Conservation (phyloP, 1,140 invertebrate species). For the Saccostrea echinata region DNA sequence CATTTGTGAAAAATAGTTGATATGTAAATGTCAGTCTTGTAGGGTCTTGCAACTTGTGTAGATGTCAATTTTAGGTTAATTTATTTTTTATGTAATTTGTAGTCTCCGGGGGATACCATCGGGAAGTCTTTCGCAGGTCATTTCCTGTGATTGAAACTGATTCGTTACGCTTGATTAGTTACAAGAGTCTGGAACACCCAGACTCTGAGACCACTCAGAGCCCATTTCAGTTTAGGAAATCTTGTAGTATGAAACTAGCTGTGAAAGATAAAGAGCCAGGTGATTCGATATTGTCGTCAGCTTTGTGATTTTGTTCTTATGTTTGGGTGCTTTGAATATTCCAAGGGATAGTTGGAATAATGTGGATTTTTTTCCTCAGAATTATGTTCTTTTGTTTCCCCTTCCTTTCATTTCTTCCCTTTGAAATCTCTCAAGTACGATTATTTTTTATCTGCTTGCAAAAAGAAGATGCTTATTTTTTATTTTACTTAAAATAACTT, state of each 20-base stretch:
- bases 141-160: conserved; percentile 67
- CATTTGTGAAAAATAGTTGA: too few relatives aligned
- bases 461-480: neutral
- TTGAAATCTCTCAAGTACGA: neutral
- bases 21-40: too few relatives aligned
- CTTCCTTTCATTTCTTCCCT: neutral
- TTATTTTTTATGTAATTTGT: conserved; percentile 18
- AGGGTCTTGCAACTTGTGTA: neutral
- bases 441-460: conserved; percentile 8
- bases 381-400: neutral
- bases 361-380: neutral
- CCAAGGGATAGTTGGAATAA: neutral
- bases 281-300: conserved; percentile 61
- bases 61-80: neutral
- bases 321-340: neutral
- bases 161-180: conserved; percentile 57
- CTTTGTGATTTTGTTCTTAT: conserved; percentile 38
- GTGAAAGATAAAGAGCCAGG: conserved; percentile 74
- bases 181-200: conserved; percentile 63
- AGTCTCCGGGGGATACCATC: conserved; percentile 43
- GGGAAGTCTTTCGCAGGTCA: conserved; percentile 69
- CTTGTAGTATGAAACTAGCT: conserved; percentile 77
- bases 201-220: conserved; percentile 61
- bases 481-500: neutral
- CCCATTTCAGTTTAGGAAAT: conserved; percentile 77